Conservation (phyloP, 2,113 vertebrate genomes). For the Alethe diademata region DNA sequence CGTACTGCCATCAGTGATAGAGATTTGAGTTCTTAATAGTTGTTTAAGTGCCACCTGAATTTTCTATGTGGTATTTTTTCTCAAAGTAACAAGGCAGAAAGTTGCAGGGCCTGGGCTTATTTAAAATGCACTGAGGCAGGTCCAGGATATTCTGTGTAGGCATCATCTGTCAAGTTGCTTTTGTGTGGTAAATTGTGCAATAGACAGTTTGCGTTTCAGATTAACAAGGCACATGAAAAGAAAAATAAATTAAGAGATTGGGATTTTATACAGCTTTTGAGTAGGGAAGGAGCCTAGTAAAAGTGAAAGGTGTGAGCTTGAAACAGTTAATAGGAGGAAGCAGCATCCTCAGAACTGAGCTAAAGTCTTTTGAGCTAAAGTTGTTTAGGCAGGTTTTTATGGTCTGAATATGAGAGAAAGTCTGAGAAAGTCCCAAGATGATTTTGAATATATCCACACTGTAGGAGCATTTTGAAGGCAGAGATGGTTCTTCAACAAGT, state of each 20-base stretch:
- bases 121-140: background rate
- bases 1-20: background rate
- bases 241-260: background rate
- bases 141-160: background rate
- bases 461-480: background rate
- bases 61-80: background rate
- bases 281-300: background rate
- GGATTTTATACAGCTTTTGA: background rate
- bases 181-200: background rate
- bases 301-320: background rate
- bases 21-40: background rate
- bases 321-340: background rate
- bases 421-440: background rate
- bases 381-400: background rate
- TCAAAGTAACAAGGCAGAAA: background rate
- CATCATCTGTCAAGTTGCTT: background rate
- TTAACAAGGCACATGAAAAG: background rate
- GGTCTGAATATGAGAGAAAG: background rate
- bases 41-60: background rate
- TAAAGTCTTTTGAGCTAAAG: background rate
- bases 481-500: background rate
- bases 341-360: background rate
- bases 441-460: background rate
- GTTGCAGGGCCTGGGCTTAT: background rate
- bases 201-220: rapidly evolving